Percentiles rank a stretch among this genome's conserved stretches.
Evolutionary conservation across 2,113 vertebrate species (phyloP).

Genomic region (Actenoides hombroni): DNA sequence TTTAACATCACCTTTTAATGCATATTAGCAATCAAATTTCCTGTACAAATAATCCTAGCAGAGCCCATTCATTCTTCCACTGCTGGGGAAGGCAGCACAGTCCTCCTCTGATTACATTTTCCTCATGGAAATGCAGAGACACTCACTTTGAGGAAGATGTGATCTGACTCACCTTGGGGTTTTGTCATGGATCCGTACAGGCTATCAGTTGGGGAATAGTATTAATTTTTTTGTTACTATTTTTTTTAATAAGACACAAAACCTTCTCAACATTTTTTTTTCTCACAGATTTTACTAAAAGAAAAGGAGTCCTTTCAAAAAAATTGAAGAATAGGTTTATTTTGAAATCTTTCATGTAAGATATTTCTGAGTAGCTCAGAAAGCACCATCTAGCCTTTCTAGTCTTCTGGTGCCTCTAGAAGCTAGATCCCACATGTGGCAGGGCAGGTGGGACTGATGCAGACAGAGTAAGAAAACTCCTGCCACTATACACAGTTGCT

Average conservation of each 20-base stretch:
- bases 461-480: not conserved
- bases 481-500: not conserved
- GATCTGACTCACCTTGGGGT: not conserved
- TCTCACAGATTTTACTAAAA: not conserved
- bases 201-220: not conserved
- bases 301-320: not conserved
- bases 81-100: not conserved
- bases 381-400: not conserved
- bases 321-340: not conserved
- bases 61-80: not conserved
- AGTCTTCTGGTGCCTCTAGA: not conserved
- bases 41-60: not conserved
- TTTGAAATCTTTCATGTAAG: not conserved
- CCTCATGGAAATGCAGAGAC: not conserved
- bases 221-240: not conserved
- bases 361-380: not conserved
- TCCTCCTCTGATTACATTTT: not conserved
- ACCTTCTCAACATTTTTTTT: not conserved
- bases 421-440: fast-evolving
- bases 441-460: not conserved
- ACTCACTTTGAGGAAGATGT: not conserved
- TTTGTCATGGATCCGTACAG: not conserved
- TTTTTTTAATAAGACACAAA: not conserved
- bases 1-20: conserved; percentile 1
- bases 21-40: not conserved